Conservation (phyloP, 2,113 vertebrate genomes). For the Chloroceryle aenea region DNA sequence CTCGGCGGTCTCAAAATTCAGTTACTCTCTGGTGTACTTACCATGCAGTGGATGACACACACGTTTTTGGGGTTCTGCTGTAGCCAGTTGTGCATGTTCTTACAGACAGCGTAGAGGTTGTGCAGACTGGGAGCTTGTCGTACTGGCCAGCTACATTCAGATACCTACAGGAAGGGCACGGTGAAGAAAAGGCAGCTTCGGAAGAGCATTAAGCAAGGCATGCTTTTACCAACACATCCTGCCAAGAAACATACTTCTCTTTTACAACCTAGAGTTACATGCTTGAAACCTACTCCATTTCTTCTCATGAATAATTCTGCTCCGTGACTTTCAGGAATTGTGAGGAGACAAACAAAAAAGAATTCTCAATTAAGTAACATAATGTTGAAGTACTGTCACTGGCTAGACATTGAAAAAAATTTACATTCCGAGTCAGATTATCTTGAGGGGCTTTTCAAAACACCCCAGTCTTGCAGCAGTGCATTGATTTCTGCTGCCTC, state of each 20-base stretch:
- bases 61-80: constrained; percentile 98
- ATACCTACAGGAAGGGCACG: constrained; percentile 81
- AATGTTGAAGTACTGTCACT: background rate
- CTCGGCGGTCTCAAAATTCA: background rate
- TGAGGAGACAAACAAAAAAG: background rate
- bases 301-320: background rate
- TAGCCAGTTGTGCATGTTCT: constrained; percentile 99
- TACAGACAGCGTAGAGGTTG: constrained; percentile 97
- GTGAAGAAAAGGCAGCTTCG: background rate
- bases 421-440: background rate
- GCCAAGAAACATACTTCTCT: background rate
- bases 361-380: background rate
- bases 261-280: background rate
- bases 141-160: constrained; percentile 96
- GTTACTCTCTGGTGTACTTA: constrained; percentile 71
- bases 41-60: constrained; percentile 98
- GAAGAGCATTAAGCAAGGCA: background rate
- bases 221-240: background rate
- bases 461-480: rapidly evolving
- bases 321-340: background rate
- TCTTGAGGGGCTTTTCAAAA: background rate
- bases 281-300: background rate
- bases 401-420: background rate
- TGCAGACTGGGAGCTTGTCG: constrained; percentile 95
- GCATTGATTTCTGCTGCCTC: background rate